Evolutionary conservation across 2,888 invertebrate genomes (phyloP), one percentile per base, ranked within the genome.

Genomic region (Pyrocoelia pectoralis): DNA sequence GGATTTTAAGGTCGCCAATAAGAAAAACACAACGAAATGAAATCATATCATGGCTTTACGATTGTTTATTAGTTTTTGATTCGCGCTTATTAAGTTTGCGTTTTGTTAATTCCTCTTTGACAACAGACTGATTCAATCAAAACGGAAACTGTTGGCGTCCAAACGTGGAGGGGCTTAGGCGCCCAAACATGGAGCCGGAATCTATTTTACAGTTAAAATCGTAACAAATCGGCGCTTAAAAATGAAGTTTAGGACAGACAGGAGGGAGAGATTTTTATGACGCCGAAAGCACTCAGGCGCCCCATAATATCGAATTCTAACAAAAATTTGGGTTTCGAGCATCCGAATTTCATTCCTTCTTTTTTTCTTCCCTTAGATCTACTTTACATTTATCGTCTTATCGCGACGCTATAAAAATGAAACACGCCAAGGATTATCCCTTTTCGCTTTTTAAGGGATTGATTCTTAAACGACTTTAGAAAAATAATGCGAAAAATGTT

Each of bases 381-480:
- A 61, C 61, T 61, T 56, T 61, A 61, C 61, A 56, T 61, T 61
- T 56, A 56, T 61, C 61, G 56, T 56, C 61, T 61, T 61, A 61
- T 61, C 61, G 33, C 33, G 33, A 33, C 33, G 33, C 33, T n/a
- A 33, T 33, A 33, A 33, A 33, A 33, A 33, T 33, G 33, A 33
- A 33, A 33, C 33, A 33, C 33, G 55, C 48, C 56, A 29, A 50
- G n/a, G 50, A 18, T 46, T 57, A 41, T 50, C 40, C 18, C n/a
- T n/a, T 46, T 15, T 46, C 24, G 40, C 55, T 55, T 46, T n/a
- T 55, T 24, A 33, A n/a, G n/a, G 33, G 33, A 33, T 33, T 33
- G 33, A 33, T 33, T 33, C n/a, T 33, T 33, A 33, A n/a, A n/a
- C 33, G 33, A 33, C n/a, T 24, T n/a, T n/a, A n/a, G n/a, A 8